Evolutionary conservation across 2,113 vertebrate species (phyloP).

Genomic region (Mus spicilegus): DNA sequence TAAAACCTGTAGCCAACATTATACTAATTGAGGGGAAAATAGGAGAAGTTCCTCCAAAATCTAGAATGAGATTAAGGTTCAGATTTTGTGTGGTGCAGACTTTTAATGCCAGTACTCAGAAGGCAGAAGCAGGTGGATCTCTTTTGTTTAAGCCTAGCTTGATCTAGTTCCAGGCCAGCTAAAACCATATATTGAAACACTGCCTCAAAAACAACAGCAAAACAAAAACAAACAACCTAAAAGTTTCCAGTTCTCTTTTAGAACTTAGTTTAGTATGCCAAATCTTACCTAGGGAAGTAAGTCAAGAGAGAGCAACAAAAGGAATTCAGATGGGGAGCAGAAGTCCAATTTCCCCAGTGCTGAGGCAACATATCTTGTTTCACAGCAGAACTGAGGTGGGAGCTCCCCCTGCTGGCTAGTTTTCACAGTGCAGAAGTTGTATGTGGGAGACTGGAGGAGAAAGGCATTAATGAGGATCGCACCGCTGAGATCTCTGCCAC

Average conservation of each 20-base stretch:
- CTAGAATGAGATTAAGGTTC: neutral
- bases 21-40: neutral
- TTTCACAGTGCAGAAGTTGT: neutral
- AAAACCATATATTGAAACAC: neutral
- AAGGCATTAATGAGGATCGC: neutral
- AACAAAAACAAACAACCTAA: neutral
- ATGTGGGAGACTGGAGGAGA: neutral
- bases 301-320: neutral
- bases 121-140: neutral
- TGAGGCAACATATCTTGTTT: neutral
- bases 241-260: neutral
- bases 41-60: neutral
- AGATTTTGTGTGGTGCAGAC: neutral
- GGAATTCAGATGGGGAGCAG: neutral
- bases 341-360: neutral
- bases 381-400: neutral
- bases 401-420: neutral
- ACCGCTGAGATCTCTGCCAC: neutral
- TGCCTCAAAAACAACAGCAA: neutral
- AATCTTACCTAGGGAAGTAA: neutral
- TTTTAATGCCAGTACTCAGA: neutral
- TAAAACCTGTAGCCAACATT: neutral
- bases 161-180: neutral
- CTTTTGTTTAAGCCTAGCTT: neutral
- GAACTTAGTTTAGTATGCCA: neutral